A percentile compares a stretch with the other conserved stretches of the same genome.
phyloP scores from a whole-genome alignment of 2,113 vertebrate species.

The Semicossyphus pulcher region DNA sequence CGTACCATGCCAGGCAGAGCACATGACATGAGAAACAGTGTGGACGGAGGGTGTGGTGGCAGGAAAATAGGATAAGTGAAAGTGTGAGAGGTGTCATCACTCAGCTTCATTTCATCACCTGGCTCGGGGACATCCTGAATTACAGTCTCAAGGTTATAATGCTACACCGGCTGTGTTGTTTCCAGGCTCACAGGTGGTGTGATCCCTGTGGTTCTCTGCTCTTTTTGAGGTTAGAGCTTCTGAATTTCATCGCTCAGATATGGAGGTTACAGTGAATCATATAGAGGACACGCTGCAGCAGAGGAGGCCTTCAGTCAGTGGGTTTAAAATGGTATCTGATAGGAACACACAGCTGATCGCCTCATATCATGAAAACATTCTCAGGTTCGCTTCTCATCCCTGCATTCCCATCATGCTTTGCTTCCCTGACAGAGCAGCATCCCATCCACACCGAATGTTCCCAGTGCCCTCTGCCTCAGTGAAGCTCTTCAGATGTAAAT shows the following conservation, averaged over 20 bases:
- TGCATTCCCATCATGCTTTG: slow-evolving; percentile 61
- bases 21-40: slow-evolving; percentile 38
- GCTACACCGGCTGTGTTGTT: slow-evolving; percentile 45
- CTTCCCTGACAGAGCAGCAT: slow-evolving; percentile 34
- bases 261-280: slow-evolving; percentile 41
- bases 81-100: slow-evolving; percentile 65
- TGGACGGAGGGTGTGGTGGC: slow-evolving; percentile 65
- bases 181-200: slow-evolving; percentile 50
- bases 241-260: slow-evolving; percentile 15
- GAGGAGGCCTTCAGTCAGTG: slow-evolving; percentile 4
- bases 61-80: slow-evolving; percentile 36
- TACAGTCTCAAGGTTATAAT: slow-evolving; percentile 77
- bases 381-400: slow-evolving; percentile 7
- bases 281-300: slow-evolving; percentile 50
- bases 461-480: slow-evolving; percentile 44
- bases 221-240: slow-evolving; percentile 10
- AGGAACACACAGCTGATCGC: slow-evolving; percentile 2
- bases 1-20: slow-evolving; percentile 13
- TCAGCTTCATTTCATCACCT: slow-evolving; percentile 58
- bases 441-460: slow-evolving; percentile 42
- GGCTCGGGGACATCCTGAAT: slow-evolving; percentile 66
- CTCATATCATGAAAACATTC: slow-evolving; percentile 17
- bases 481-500: slow-evolving; percentile 33
- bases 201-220: slow-evolving; percentile 13
- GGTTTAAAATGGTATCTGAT: neutral